A percentile compares a stretch with the other conserved stretches of the same genome.
Evolutionary conservation across 2,797 vertebrate genomes (phyloP).

Genomic region (Catostomus latipinnis): DNA sequence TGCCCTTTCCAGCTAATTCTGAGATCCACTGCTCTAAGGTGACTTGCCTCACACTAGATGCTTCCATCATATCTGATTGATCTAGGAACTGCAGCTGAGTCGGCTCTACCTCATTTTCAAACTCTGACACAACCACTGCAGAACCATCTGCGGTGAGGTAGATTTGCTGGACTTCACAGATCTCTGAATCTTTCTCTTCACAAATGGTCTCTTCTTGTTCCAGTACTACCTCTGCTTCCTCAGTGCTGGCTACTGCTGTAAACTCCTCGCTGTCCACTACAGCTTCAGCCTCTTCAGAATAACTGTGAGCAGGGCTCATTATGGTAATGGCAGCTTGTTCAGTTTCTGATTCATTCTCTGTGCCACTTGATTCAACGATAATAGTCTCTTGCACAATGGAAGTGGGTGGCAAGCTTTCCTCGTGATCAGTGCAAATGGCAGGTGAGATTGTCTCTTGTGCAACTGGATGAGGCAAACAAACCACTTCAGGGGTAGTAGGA

Average conservation of each 20-base stretch:
- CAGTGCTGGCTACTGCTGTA: background rate
- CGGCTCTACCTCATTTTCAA: conserved; percentile 38
- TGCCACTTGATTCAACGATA: conserved; percentile 37
- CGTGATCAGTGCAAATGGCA: conserved; percentile 6
- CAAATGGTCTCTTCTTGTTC: conserved; percentile 51
- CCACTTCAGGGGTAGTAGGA: conserved; percentile 29
- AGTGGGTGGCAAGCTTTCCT: conserved; percentile 40
- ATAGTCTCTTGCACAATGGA: conserved; percentile 54
- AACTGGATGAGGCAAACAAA: conserved; percentile 38
- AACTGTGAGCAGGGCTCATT: conserved; percentile 51
- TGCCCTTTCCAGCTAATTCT: conserved; percentile 76
- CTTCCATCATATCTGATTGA: conserved; percentile 53
- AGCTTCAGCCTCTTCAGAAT: background rate
- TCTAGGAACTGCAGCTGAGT: conserved; percentile 58
- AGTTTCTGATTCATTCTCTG: conserved; percentile 48
- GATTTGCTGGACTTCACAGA: conserved; percentile 51
- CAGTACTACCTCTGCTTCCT: conserved; percentile 32
- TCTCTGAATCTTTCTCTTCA: conserved; percentile 51
- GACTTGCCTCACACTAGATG: conserved; percentile 70
- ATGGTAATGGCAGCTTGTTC: conserved; percentile 47
- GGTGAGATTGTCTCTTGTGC: conserved; percentile 36
- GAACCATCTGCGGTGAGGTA: conserved; percentile 56
- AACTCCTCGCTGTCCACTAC: conserved; percentile 25
- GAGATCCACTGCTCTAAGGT: conserved; percentile 83
- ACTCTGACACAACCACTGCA: conserved; percentile 55